Percentiles rank a stretch among this genome's conserved stretches.
Conservation (phyloP, 2,797 vertebrate species). For the Enteromius mattozi region DNA sequence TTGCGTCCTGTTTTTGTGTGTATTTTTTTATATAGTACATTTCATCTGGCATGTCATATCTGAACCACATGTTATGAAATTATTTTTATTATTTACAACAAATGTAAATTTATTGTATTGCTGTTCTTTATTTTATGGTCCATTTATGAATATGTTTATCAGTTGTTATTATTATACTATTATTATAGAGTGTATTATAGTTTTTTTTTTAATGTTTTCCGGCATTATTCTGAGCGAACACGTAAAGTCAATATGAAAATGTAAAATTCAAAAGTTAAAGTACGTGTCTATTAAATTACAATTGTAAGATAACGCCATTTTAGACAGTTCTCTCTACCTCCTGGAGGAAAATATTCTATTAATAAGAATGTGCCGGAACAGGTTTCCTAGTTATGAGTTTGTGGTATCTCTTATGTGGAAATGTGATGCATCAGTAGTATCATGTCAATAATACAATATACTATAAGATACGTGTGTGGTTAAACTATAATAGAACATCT, state of each 20-base stretch:
- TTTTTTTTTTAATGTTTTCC: neutral
- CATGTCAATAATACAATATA: neutral
- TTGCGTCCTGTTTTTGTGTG: neutral
- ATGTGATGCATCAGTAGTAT: neutral
- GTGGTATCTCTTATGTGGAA: neutral
- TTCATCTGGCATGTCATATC: neutral
- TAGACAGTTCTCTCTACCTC: neutral
- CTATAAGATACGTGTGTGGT: neutral
- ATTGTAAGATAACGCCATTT: neutral
- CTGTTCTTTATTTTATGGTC: neutral
- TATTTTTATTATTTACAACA: neutral
- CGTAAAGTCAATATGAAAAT: neutral
- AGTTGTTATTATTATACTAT: neutral
- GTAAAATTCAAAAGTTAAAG: neutral
- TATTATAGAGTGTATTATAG: too few species aligned
- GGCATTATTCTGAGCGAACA: neutral
- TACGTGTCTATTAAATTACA: neutral
- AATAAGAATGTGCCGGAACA: constrained; percentile 32
- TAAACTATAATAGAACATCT: neutral
- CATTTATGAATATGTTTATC: neutral
- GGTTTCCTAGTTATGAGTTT: neutral
- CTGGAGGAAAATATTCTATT: neutral
- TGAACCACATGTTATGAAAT: neutral
- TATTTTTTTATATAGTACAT: neutral
- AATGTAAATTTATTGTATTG: neutral